phyloP scores from a whole-genome alignment of 2,113 vertebrate species.

The Poeciliopsis prolifica region DNA sequence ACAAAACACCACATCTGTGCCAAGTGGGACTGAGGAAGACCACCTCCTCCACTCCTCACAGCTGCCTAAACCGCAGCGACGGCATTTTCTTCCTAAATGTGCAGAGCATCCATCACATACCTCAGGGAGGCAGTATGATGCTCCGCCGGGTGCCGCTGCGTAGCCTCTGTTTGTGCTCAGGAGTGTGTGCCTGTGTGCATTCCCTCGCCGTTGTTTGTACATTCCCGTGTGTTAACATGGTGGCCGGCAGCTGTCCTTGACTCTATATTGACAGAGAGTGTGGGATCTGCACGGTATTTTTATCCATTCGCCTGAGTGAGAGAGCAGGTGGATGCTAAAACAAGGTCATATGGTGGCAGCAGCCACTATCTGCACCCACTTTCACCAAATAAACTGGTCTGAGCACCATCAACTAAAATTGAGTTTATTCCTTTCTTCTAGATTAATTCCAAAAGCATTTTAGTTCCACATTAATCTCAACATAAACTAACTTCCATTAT shows the following conservation, averaged over 20 bases:
- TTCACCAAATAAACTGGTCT: too few species aligned
- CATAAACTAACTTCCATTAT: too few species aligned
- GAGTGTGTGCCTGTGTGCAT: slow-evolving; percentile 32
- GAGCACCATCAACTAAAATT: too few species aligned
- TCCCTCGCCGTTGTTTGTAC: slow-evolving; percentile 63
- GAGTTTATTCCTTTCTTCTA: too few species aligned
- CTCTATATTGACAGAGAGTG: slow-evolving; percentile 73
- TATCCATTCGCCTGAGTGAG: slow-evolving; percentile 69
- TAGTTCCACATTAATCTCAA: too few species aligned
- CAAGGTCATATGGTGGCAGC: slow-evolving; percentile 71
- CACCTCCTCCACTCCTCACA: background rate
- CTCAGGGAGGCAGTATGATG: slow-evolving; percentile 34
- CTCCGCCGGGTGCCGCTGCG: slow-evolving; percentile 19
- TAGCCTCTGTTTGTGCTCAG: slow-evolving; percentile 34
- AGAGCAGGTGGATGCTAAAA: slow-evolving; percentile 78
- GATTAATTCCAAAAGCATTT: too few species aligned
- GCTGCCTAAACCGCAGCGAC: slow-evolving; percentile 63
- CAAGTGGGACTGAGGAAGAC: slow-evolving; percentile 56
- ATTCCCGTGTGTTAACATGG: slow-evolving; percentile 61
- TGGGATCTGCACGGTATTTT: slow-evolving; percentile 77
- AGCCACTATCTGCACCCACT: slow-evolving; percentile 34
- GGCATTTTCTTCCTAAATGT: slow-evolving; percentile 65
- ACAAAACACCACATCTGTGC: slow-evolving; percentile 52
- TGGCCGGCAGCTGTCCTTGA: slow-evolving; percentile 74
- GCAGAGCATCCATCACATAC: slow-evolving; percentile 40